Evolutionary conservation across 2,888 invertebrate species (phyloP).

Genomic region (Boloria euphrosyne): DNA sequence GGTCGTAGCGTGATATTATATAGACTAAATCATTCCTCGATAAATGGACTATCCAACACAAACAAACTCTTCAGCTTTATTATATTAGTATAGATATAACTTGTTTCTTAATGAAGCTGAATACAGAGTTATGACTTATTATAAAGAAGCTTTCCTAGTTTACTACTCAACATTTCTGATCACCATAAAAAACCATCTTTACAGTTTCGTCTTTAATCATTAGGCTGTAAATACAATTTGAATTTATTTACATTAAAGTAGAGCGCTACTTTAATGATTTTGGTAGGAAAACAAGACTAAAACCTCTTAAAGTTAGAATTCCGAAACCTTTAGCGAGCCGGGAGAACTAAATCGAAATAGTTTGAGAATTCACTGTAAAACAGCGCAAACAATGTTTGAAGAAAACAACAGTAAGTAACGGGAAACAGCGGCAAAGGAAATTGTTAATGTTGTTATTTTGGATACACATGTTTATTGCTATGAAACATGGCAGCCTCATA

Average conservation of each 20-base stretch:
- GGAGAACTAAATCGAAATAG: constrained; percentile 42
- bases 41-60: no score
- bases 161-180: no score
- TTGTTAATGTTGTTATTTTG: constrained; percentile 78
- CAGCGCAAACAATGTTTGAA: constrained; percentile 47
- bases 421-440: constrained; percentile 61
- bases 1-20: no score
- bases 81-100: no score
- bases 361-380: constrained; percentile 40
- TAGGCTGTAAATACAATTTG: background rate
- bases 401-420: constrained; percentile 63
- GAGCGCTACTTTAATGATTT: constrained; percentile 20
- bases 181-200: no score
- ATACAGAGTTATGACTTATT: no score
- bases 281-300: constrained; percentile 33
- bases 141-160: no score
- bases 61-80: no score
- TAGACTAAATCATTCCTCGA: no score
- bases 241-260: constrained; percentile 1
- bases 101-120: no score
- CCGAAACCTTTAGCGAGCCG: constrained; percentile 34
- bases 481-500: constrained; percentile 80
- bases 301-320: constrained; percentile 38
- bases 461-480: constrained; percentile 81
- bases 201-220: no score